Percentiles rank a stretch among this genome's conserved stretches.
These are phyloP conservation scores for Plagodis dolabraria DNA, from an alignment of 2,888 invertebrate genomes.

Conservation along the genomic window DNA sequence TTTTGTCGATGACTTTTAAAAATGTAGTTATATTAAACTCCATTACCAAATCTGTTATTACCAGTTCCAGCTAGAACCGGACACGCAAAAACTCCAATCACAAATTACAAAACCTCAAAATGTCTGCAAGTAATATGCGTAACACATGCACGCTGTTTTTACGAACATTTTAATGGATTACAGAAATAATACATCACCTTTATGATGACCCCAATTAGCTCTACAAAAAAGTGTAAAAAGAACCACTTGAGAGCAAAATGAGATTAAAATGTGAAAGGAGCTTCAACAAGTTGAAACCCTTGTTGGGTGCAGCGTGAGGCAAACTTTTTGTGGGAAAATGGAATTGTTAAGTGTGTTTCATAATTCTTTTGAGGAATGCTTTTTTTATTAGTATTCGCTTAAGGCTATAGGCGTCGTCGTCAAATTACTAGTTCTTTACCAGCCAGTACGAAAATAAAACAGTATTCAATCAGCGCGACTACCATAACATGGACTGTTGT, in stretches of 20 bases:
- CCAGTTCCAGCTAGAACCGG: slow-evolving; percentile 17
- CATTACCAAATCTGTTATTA: slow-evolving; percentile 16
- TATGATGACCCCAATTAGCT: slow-evolving; percentile 29
- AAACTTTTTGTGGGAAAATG: slow-evolving; percentile 24
- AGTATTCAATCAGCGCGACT: no score
- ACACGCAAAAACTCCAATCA: slow-evolving; percentile 19
- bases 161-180: slow-evolving; percentile 40
- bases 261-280: slow-evolving; percentile 24
- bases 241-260: slow-evolving; percentile 26
- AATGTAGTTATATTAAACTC: slow-evolving; percentile 10
- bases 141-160: slow-evolving; percentile 44
- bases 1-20: slow-evolving; percentile 1
- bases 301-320: slow-evolving; percentile 12
- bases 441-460: no score
- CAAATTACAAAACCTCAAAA: slow-evolving; percentile 29
- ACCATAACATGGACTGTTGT: no score
- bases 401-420: no score
- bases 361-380: slow-evolving; percentile 1
- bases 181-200: slow-evolving; percentile 38
- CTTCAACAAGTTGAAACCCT: slow-evolving; percentile 19
- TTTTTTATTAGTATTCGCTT: not conserved
- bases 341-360: slow-evolving; percentile 15
- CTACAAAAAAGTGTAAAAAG: slow-evolving; percentile 26
- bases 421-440: no score
- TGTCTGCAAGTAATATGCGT: slow-evolving; percentile 28